A percentile compares a stretch with the other conserved stretches of the same genome.
phyloP scores from a whole-genome alignment of 2,797 vertebrate genomes.

The Acanthurus lineatus region DNA sequence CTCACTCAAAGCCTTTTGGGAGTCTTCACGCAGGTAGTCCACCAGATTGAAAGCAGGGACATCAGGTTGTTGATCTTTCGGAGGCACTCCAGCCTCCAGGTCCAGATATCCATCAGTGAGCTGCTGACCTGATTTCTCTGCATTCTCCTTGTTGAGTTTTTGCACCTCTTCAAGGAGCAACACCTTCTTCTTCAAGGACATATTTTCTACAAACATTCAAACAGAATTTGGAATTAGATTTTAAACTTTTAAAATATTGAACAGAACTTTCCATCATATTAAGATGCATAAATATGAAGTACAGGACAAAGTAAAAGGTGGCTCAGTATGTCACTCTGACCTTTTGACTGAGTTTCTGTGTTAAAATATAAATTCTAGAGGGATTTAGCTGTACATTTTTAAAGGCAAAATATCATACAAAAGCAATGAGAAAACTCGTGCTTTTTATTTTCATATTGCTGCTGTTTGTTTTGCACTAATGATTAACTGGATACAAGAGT shows the following conservation, averaged over 20 bases:
- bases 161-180: conserved; percentile 87
- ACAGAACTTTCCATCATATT: neutral
- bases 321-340: neutral
- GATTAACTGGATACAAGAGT: too few species aligned
- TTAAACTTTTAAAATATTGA: conserved; percentile 9
- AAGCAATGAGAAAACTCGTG: too few species aligned
- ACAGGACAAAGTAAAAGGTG: too few species aligned
- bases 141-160: conserved; percentile 91
- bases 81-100: conserved; percentile 57
- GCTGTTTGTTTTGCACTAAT: too few species aligned
- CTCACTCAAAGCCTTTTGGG: conserved; percentile 38
- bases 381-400: too few species aligned
- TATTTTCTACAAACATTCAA: conserved; percentile 80
- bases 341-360: conserved; percentile 20
- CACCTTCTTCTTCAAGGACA: conserved; percentile 82
- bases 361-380: neutral
- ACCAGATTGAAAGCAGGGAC: conserved; percentile 39
- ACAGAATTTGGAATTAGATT: conserved; percentile 24
- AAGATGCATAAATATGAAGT: neutral
- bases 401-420: too few species aligned
- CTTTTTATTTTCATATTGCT: too few species aligned
- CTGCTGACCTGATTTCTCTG: conserved; percentile 68
- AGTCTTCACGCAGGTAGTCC: conserved; percentile 68
- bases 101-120: conserved; percentile 30
- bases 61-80: conserved; percentile 47